Conservation (phyloP, 2,888 invertebrate species). For the Cinara cedri region DNA sequence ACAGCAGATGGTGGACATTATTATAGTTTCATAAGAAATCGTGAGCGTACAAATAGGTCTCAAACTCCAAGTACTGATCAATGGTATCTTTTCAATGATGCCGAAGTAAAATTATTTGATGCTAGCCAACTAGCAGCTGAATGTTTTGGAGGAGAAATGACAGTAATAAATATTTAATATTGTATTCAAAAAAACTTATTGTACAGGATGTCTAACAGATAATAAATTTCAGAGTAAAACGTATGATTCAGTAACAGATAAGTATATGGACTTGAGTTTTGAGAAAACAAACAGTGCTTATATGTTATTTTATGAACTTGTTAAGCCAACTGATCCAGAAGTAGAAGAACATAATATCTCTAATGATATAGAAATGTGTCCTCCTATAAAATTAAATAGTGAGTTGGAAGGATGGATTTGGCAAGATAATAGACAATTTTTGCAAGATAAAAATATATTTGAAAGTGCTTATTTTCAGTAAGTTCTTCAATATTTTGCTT, state of each 20-base stretch:
- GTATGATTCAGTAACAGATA: conserved; percentile 94
- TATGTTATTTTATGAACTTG: conserved; percentile 93
- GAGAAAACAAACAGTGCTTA: conserved; percentile 98
- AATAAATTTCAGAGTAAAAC: conserved; percentile 79
- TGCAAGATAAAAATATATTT: conserved; percentile 94
- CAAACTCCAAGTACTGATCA: conserved; percentile 74
- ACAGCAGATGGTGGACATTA: conserved; percentile 97
- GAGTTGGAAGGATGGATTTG: conserved; percentile 95
- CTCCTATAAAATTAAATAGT: conserved; percentile 69
- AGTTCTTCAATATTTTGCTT: conserved; percentile 62
- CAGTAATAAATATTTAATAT: conserved; percentile 66
- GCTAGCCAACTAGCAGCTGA: conserved; percentile 92
- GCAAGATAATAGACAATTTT: conserved; percentile 94
- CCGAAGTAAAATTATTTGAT: conserved; percentile 93
- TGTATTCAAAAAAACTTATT: background rate
- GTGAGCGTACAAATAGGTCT: conserved; percentile 65
- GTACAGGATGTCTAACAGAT: background rate
- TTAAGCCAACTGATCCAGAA: conserved; percentile 60
- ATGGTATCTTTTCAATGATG: conserved; percentile 92
- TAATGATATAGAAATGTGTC: conserved; percentile 61
- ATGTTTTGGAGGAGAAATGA: conserved; percentile 98
- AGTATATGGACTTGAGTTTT: conserved; percentile 96
- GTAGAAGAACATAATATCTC: conserved; percentile 61
- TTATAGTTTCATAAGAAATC: conserved; percentile 92
- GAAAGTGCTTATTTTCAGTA: conserved; percentile 94